phyloP scores from a whole-genome alignment of 2,113 vertebrate species.

The Lampris megalopsis region DNA sequence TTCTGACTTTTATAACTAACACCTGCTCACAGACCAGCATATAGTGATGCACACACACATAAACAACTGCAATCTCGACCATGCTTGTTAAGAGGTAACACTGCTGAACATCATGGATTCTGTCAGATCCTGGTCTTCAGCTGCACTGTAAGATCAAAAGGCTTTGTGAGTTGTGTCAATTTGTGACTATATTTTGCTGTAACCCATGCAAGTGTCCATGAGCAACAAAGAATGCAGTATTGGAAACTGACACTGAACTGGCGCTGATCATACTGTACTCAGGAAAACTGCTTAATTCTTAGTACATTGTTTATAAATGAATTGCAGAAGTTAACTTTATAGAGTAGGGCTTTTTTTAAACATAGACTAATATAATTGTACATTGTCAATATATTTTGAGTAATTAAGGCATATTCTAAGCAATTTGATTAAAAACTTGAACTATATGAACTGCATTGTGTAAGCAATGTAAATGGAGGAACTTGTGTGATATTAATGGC shows the following conservation, averaged over 20 bases:
- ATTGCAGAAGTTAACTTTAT: constrained; percentile 46
- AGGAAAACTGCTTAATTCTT: constrained; percentile 68
- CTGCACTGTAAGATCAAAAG: neutral
- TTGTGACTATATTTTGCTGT: neutral
- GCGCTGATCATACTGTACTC: constrained; percentile 69
- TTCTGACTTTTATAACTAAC: constrained; percentile 25
- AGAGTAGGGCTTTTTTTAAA: constrained; percentile 46
- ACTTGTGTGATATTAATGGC: constrained; percentile 26
- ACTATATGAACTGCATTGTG: constrained; percentile 48
- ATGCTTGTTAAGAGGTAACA: neutral
- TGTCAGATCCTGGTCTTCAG: neutral
- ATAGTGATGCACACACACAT: constrained; percentile 9
- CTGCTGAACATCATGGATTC: constrained; percentile 15
- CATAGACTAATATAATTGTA: constrained; percentile 73
- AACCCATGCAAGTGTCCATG: constrained; percentile 15
- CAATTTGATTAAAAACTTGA: constrained; percentile 56
- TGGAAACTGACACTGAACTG: constrained; percentile 50
- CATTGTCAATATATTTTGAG: constrained; percentile 55
- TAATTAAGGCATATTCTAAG: constrained; percentile 26
- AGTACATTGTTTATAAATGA: constrained; percentile 55
- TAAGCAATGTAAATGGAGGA: constrained; percentile 67
- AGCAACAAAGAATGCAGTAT: constrained; percentile 64
- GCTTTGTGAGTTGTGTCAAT: constrained; percentile 29
- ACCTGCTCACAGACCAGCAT: neutral
- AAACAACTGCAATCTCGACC: constrained; percentile 7